These are phyloP conservation scores for Champsocephalus esox DNA, from an alignment of 2,797 vertebrate genomes.

Conservation along the genomic window DNA sequence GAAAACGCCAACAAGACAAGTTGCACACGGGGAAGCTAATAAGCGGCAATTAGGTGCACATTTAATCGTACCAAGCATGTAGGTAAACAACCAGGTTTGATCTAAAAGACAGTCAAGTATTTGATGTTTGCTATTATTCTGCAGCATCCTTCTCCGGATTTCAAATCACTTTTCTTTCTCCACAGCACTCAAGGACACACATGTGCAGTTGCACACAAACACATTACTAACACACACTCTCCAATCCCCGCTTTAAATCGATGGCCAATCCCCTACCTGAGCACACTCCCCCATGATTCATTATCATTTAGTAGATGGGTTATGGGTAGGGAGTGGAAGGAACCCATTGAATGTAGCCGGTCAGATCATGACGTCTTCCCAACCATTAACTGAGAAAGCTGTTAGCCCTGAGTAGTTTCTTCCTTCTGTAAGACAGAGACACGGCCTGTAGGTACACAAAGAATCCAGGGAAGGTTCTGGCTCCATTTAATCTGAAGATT, in stretches of 20 bases:
- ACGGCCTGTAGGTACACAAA: slow-evolving; percentile 17
- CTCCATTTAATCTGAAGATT: slow-evolving; percentile 27
- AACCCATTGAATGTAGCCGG: slow-evolving; percentile 51
- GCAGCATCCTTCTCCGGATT: slow-evolving; percentile 20
- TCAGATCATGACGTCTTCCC: slow-evolving; percentile 36
- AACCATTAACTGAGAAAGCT: slow-evolving; percentile 35
- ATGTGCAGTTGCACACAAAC: slow-evolving; percentile 9
- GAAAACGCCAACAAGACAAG: no score
- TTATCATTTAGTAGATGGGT: slow-evolving; percentile 63
- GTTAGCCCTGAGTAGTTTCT: slow-evolving; percentile 8
- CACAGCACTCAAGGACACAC: slow-evolving; percentile 9
- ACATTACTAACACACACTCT: slow-evolving; percentile 27
- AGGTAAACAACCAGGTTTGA: no score
- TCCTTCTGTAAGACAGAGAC: slow-evolving; percentile 31
- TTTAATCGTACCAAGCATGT: no score
- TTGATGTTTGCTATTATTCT: slow-evolving; percentile 1
- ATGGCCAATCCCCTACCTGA: slow-evolving; percentile 44
- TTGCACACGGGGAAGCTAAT: no score
- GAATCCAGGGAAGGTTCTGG: slow-evolving; percentile 21
- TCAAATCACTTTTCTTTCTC: slow-evolving; percentile 32
- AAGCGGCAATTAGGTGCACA: no score
- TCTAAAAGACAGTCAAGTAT: no score
- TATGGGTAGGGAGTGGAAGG: slow-evolving; percentile 45
- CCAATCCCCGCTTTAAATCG: slow-evolving; percentile 60
- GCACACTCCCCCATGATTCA: slow-evolving; percentile 37